Evolutionary conservation across 2,888 invertebrate genomes (phyloP).

Genomic region (Drosophila atripex): DNA sequence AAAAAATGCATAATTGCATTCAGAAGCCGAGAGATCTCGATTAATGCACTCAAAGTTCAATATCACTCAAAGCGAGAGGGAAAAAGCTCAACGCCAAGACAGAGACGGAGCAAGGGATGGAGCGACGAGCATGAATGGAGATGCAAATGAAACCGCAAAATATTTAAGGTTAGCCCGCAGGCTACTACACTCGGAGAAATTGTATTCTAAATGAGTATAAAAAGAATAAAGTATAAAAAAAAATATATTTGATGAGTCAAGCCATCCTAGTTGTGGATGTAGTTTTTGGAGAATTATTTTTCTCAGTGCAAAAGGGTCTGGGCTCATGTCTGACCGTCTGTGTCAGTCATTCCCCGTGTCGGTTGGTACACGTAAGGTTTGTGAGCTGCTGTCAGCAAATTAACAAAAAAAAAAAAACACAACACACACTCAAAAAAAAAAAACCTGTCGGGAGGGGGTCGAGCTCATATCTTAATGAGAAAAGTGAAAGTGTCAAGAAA

Average conservation of each 20-base stretch:
- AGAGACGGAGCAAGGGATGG: neutral
- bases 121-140: conserved; percentile 45
- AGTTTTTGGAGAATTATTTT: neutral
- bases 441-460: conserved; percentile 47
- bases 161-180: conserved; percentile 40
- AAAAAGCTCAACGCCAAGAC: conserved; percentile 20
- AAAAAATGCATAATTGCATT: conserved; percentile 27
- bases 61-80: conserved; percentile 8
- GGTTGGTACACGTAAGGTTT: conserved; percentile 37
- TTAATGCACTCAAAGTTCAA: conserved; percentile 18
- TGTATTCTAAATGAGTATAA: neutral
- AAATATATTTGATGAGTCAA: no score
- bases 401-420: conserved; percentile 5
- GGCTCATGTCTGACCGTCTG: conserved; percentile 15
- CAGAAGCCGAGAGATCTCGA: conserved; percentile 29
- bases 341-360: conserved; percentile 34
- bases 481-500: conserved; percentile 78
- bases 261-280: neutral
- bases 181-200: conserved; percentile 3
- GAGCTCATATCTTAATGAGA: conserved; percentile 79
- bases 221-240: no score
- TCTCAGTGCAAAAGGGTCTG: conserved; percentile 36
- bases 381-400: conserved; percentile 26
- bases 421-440: conserved; percentile 3
- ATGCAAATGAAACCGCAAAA: conserved; percentile 58